A percentile compares a stretch with the other conserved stretches of the same genome.
phyloP scores from a whole-genome alignment of 2,888 invertebrate genomes.

The Sympetrum striolatum region DNA sequence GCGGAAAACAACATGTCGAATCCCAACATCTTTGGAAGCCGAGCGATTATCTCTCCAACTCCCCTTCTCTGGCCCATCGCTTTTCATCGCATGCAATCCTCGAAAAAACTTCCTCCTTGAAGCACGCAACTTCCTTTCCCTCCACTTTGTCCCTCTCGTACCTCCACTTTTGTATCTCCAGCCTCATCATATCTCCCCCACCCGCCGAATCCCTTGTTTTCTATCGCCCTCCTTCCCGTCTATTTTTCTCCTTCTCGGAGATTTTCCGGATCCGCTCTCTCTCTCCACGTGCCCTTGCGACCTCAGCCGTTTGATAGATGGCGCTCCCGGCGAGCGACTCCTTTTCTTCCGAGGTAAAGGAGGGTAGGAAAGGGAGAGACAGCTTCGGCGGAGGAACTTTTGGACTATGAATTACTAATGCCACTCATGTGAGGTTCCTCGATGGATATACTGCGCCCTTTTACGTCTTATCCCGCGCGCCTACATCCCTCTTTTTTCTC shows the following conservation, averaged over 20 bases:
- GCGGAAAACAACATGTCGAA: no score
- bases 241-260: background rate
- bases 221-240: background rate
- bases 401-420: constrained; percentile 29
- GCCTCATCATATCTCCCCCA: background rate
- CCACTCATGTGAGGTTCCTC: constrained; percentile 18
- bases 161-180: background rate
- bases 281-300: background rate
- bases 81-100: no score
- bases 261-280: background rate
- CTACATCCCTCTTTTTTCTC: background rate
- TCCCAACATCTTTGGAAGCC: no score
- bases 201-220: background rate
- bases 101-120: no score
- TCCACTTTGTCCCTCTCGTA: background rate
- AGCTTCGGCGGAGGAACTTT: background rate
- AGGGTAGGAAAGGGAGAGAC: background rate
- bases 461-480: background rate
- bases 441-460: constrained; percentile 24
- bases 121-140: background rate
- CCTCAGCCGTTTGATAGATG: background rate
- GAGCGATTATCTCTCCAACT: no score
- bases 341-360: background rate
- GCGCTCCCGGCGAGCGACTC: background rate
- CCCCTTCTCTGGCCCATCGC: no score